These are phyloP conservation scores for Brachypterus glaber DNA, from an alignment of 2,888 invertebrate genomes.

Conservation along the genomic window DNA sequence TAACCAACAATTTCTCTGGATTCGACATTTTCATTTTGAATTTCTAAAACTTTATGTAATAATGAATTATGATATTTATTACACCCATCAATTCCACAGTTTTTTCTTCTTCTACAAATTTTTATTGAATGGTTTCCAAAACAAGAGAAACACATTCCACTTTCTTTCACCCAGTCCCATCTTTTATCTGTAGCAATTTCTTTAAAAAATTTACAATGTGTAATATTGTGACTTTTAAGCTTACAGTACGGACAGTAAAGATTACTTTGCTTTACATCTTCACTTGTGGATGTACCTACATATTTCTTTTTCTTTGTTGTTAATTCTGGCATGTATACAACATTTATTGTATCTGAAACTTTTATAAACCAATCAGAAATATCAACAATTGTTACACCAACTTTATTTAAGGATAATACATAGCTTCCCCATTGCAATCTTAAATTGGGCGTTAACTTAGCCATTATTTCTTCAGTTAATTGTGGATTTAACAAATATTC, in stretches of 20 bases:
- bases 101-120: conserved; percentile 1
- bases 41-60: too few species aligned
- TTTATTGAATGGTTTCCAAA: neutral
- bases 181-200: neutral
- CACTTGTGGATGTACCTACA: neutral
- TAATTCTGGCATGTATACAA: neutral
- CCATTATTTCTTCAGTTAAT: conserved; percentile 1
- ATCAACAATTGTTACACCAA: neutral
- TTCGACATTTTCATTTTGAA: too few species aligned
- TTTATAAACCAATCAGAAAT: conserved; percentile 4
- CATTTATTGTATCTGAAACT: neutral
- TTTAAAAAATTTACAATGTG: conserved; percentile 4
- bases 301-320: neutral
- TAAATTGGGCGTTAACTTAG: neutral
- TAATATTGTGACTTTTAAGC: neutral
- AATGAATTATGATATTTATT: conserved; percentile 2
- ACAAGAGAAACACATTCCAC: neutral
- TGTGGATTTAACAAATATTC: conserved; percentile 4
- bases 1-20: too few species aligned
- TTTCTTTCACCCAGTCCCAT: conserved; percentile 3
- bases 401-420: conserved; percentile 1
- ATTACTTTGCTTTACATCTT: conserved; percentile 1
- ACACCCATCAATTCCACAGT: conserved; percentile 2
- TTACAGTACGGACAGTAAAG: conserved; percentile 2
- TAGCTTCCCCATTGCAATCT: neutral